phyloP scores from a whole-genome alignment of 2,113 vertebrate genomes.

The Papio anubis region DNA sequence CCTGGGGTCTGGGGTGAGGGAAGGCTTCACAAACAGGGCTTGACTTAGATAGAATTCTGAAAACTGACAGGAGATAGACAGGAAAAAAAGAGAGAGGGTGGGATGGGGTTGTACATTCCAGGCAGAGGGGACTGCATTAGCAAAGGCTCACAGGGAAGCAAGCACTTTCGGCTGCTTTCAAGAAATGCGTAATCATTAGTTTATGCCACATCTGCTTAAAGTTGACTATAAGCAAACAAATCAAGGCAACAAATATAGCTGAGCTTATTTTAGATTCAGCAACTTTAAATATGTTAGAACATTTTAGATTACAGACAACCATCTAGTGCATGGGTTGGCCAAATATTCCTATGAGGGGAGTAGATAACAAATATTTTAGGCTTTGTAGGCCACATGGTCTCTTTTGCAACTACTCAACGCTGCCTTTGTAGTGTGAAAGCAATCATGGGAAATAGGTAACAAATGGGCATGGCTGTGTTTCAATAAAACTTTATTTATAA shows the following conservation, averaged over 20 bases:
- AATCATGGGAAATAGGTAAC: neutral
- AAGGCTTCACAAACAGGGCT: neutral
- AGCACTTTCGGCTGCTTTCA: neutral
- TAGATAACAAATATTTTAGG: slow-evolving; percentile 12
- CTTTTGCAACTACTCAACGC: neutral
- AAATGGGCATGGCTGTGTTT: neutral
- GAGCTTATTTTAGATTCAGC: neutral
- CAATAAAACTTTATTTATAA: slow-evolving; percentile 60
- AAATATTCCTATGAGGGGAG: slow-evolving; percentile 30
- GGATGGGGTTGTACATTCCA: neutral
- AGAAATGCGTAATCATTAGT: neutral
- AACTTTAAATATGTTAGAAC: slow-evolving; percentile 5
- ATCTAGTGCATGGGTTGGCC: neutral
- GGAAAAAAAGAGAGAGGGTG: neutral
- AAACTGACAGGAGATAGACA: neutral
- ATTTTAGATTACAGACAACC: neutral
- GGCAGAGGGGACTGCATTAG: neutral
- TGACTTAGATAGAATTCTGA: neutral
- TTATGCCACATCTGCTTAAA: neutral
- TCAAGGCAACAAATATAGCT: neutral
- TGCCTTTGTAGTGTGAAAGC: neutral
- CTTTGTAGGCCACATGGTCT: neutral
- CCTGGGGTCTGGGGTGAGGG: neutral
- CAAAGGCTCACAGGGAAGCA: neutral
- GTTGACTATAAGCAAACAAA: neutral